These are phyloP conservation scores for Dioctria linearis DNA, from an alignment of 2,888 invertebrate genomes.

Conservation along the genomic window DNA sequence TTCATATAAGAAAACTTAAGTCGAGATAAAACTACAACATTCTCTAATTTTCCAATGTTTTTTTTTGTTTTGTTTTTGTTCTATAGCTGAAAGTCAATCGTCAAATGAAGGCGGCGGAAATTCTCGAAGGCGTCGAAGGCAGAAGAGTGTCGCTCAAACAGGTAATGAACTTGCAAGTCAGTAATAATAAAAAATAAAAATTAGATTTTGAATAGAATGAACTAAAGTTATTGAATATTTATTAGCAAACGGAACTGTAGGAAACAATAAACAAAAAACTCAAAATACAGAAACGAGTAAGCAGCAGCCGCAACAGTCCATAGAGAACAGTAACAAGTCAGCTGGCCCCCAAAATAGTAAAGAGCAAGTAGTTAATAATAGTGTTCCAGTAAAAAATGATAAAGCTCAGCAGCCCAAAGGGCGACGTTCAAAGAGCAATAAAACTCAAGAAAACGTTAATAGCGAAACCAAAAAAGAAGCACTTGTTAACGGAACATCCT, in stretches of 20 bases:
- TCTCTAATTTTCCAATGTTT: too few relatives aligned
- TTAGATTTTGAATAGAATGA: background rate
- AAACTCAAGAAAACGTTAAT: conserved; percentile 60
- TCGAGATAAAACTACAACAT: background rate
- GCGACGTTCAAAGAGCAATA: conserved; percentile 58
- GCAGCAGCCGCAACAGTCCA: background rate
- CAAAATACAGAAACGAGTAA: conserved; percentile 65
- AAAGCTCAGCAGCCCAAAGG: conserved; percentile 59
- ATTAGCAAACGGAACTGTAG: conserved; percentile 68
- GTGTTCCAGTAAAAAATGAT: conserved; percentile 61
- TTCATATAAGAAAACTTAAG: too few relatives aligned
- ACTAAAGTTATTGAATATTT: conserved; percentile 59
- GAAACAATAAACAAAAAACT: conserved; percentile 67
- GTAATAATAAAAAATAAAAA: too few relatives aligned
- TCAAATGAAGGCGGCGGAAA: conserved; percentile 68
- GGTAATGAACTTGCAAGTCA: conserved; percentile 59
- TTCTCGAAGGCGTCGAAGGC: conserved; percentile 69
- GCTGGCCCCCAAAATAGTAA: conserved; percentile 27
- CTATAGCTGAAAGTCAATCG: conserved; percentile 70
- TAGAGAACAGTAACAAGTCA: conserved; percentile 44
- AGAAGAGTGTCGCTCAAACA: conserved; percentile 68
- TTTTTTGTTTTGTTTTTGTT: conserved; percentile 3
- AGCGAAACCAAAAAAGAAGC: conserved; percentile 67
- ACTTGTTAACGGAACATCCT: conserved; percentile 70
- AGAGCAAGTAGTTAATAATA: conserved; percentile 62